A percentile compares a stretch with the other conserved stretches of the same genome.
Conservation (phyloP, 2,113 vertebrate species). For the Mugil cephalus region DNA sequence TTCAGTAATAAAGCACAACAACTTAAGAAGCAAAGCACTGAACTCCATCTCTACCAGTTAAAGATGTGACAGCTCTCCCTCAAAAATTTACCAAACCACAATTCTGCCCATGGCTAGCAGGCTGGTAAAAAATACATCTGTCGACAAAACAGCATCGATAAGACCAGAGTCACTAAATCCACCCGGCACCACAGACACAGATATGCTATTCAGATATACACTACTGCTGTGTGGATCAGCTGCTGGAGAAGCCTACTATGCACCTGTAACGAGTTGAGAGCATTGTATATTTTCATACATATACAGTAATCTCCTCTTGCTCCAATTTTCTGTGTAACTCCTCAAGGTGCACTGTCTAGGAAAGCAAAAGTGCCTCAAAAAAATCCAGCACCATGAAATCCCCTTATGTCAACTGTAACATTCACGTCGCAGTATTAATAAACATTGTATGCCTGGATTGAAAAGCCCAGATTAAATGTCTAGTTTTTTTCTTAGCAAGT, state of each 20-base stretch:
- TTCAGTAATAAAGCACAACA: not conserved
- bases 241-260: conserved; percentile 31
- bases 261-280: conserved; percentile 54
- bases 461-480: conserved; percentile 70
- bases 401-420: conserved; percentile 71
- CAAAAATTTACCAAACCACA: no score
- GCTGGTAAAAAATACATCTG: not conserved
- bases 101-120: no score
- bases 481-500: conserved; percentile 34
- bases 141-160: conserved; percentile 7
- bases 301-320: conserved; percentile 54
- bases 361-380: conserved; percentile 52
- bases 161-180: conserved; percentile 8
- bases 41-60: not conserved
- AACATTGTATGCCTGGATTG: conserved; percentile 65
- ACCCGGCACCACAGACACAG: not conserved
- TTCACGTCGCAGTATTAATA: conserved; percentile 71
- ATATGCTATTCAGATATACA: conserved; percentile 40
- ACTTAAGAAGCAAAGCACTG: conserved; percentile 16
- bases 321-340: conserved; percentile 45
- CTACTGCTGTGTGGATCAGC: conserved; percentile 48
- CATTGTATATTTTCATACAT: conserved; percentile 46
- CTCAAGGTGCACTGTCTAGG: conserved; percentile 30
- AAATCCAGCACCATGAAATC: conserved; percentile 70
- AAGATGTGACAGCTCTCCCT: not conserved